phyloP scores from a whole-genome alignment of 2,888 invertebrate species.

The Conomelus anceps region DNA sequence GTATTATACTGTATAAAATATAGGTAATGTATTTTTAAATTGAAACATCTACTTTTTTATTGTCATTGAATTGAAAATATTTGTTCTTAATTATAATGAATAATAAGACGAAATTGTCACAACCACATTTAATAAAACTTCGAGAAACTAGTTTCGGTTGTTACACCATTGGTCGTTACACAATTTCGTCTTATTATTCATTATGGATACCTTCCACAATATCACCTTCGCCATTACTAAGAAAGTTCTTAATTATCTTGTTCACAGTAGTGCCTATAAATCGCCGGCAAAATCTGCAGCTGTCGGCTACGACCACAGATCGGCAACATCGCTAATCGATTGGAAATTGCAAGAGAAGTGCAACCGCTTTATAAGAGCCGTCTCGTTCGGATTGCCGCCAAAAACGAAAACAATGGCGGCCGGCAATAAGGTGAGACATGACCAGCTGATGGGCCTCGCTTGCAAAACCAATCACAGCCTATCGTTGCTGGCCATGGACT shows the following conservation, averaged over 20 bases:
- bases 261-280: not conserved
- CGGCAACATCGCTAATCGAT: not conserved
- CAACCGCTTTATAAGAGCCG: conserved; percentile 45
- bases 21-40: no score
- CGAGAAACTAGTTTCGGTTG: no score
- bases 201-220: no score
- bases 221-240: not conserved
- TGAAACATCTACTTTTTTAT: not conserved
- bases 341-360: conserved; percentile 29
- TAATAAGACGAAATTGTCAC: no score
- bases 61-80: not conserved
- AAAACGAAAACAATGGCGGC: conserved; percentile 37
- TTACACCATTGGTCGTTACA: no score
- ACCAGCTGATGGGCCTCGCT: conserved; percentile 38
- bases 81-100: no score
- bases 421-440: not conserved
- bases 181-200: no score
- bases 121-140: no score
- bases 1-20: no score
- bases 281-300: not conserved
- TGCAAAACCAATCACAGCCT: conserved; percentile 53
- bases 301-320: not conserved
- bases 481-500: conserved; percentile 64
- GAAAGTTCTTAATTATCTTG: not conserved
- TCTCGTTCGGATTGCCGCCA: conserved; percentile 40